phyloP scores from a whole-genome alignment of 2,888 invertebrate genomes.

The Acanthosoma haemorrhoidale region DNA sequence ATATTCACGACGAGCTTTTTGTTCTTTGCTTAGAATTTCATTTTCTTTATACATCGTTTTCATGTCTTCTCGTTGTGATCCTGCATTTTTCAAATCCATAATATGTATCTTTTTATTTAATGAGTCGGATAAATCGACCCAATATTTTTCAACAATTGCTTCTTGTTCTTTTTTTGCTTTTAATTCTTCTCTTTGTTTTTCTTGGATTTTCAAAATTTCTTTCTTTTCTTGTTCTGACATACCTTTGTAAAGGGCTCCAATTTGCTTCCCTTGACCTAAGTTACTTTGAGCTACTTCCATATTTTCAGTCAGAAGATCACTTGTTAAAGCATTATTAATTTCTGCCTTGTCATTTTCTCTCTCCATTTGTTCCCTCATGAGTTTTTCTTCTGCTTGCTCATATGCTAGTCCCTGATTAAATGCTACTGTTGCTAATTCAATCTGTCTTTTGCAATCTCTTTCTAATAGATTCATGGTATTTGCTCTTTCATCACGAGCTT shows the following conservation, averaged over 20 bases:
- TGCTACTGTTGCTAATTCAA: slow-evolving; percentile 65
- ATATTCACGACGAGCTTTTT: slow-evolving; percentile 68
- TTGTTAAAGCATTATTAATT: slow-evolving; percentile 73
- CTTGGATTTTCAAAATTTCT: slow-evolving; percentile 65
- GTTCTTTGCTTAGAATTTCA: slow-evolving; percentile 64
- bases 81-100: neutral
- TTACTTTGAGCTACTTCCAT: slow-evolving; percentile 72
- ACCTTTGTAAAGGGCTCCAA: slow-evolving; percentile 72
- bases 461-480: slow-evolving; percentile 66
- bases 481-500: slow-evolving; percentile 63
- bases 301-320: slow-evolving; percentile 83
- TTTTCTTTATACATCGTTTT: slow-evolving; percentile 56
- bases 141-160: neutral
- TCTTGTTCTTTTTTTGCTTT: neutral
- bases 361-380: slow-evolving; percentile 18
- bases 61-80: neutral
- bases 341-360: slow-evolving; percentile 48
- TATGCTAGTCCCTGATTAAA: slow-evolving; percentile 71
- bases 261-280: slow-evolving; percentile 52
- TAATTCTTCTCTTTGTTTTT: slow-evolving; percentile 54
- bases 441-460: slow-evolving; percentile 63
- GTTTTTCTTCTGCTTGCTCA: neutral
- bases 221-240: slow-evolving; percentile 72
- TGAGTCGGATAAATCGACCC: slow-evolving; percentile 1
- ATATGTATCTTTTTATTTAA: neutral